A percentile compares a stretch with the other conserved stretches of the same genome.
Evolutionary conservation across 2,888 invertebrate species (phyloP).

Genomic region (Hetaerina titia): DNA sequence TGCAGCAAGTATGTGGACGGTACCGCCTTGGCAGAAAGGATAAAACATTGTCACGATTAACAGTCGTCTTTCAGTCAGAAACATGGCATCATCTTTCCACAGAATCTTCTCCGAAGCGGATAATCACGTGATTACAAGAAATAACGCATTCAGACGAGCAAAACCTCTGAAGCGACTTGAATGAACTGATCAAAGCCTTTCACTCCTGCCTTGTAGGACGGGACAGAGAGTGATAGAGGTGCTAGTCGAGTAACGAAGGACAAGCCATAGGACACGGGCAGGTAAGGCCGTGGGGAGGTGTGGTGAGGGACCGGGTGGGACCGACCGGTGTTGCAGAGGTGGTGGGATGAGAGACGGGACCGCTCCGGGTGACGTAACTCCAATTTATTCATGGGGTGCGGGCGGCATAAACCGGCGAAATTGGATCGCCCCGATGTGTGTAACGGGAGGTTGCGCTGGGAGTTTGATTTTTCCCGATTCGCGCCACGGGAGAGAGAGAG

Average conservation of each 20-base stretch:
- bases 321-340: not conserved
- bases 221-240: not conserved
- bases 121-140: too few species aligned
- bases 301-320: not conserved
- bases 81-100: too few species aligned
- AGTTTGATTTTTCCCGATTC: slow-evolving; percentile 65
- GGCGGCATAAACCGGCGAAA: slow-evolving; percentile 65
- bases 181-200: too few species aligned
- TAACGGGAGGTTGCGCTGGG: slow-evolving; percentile 62
- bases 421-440: slow-evolving; percentile 62
- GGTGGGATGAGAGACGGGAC: not conserved
- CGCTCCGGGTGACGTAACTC: slow-evolving; percentile 59
- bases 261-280: not conserved
- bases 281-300: not conserved
- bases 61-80: too few species aligned
- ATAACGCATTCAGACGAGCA: too few species aligned
- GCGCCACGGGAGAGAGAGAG: slow-evolving; percentile 15
- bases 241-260: not conserved
- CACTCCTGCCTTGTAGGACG: too few species aligned
- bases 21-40: too few species aligned
- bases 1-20: too few species aligned
- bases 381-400: slow-evolving; percentile 66
- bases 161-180: too few species aligned
- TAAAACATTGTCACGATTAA: too few species aligned
- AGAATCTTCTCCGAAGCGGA: too few species aligned